Evolutionary conservation across 2,113 vertebrate genomes (phyloP), one percentile per base, ranked within the genome.

Genomic region (Progne subis): DNA sequence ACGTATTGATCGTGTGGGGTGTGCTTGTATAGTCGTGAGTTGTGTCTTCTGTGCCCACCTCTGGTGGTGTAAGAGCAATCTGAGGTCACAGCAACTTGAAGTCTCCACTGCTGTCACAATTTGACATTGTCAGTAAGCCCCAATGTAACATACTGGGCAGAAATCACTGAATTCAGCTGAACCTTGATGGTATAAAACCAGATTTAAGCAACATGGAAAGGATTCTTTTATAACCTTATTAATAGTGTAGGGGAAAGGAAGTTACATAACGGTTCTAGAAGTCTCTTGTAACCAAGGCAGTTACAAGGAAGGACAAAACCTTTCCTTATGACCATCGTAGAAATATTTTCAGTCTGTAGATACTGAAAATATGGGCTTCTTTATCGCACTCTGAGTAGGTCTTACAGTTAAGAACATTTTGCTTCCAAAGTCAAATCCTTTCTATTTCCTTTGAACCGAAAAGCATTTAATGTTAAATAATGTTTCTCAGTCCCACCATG

Each of bases 391-490:
- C 24, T 47, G 32, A 65, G 26, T 55, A 70, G 50, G 32, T 67
- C 32, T 50, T 90, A 43, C 29, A 80, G 43, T 76, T 94, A 46
- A 28, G 39, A 74, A 41, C 10, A 32, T 70, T 77, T 88, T 88
- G 18, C 26, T 79, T 90, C 28, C 44, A 18, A 77, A 87, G 32
- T 81, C 46, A 37, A 67, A 52, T 70, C 41, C 29, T 77, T 81
- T 39, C n/a, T 68, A 18, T 81, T 93, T 88, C 47, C 83, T 85
- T 81, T 64, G n/a, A 86, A 65, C 31, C 44, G 41, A 80, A 75
- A 41, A 79, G 31, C 17, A 50, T 77, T 82, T 87, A 65, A 43
- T 82, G 70, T 29, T 82, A 67, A 70, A 53, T 86, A 2, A 55
- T 53, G 49, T 63, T 88, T 93, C 29, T 49, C 8, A 14, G n/a